Base-by-base conservation (phyloP, 2,113 vertebrate genomes). In the Albula glossodonta region DNA sequence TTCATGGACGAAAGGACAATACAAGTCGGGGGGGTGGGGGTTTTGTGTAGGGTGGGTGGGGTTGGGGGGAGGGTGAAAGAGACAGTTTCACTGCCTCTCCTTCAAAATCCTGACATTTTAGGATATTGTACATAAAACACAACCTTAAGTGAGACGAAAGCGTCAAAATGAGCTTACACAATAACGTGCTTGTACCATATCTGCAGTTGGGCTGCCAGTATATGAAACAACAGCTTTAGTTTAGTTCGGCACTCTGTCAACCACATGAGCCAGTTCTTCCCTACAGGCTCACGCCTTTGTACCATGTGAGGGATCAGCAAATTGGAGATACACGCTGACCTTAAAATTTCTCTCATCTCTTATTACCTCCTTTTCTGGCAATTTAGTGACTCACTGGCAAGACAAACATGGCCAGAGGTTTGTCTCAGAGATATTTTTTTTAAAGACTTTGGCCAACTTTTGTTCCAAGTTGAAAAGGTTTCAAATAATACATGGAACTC, bases 401-500 rank as follows among this genome's bases (percentile, higher is more conserved):
- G 17, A 77, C 2, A 11, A 41, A 15, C 60, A 48, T 15, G 49
- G 25, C 50, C 80, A 49, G 48, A 60, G n/a, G 49, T 82, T 4
- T 31, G 51, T 53, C 80, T 52, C n/a, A 6, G 63, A 57, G 51
- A 82, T 57, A 19, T 2, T 56, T 25, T 57, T 41, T 82, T 82
- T 7, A 31, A 41, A 84, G 17, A 80, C 84, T 80, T 19, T 60
- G 84, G 70, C 49, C 17, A 60, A 79, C 74, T 77, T n/a, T 81
- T 8, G 80, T 50, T 85, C 77, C 80, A 81, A 81, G 80, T 53
- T 81, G 80, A 51, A 51, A 51, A n/a, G 25, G 22, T 48, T 70
- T 70, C 19, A 70, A 70, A 31, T 3, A 78, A 78, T 78, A 78
- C 77, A 78, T 78, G 9, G 8, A 79, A 79, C 49, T 49, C 78